These are phyloP conservation scores for Tyto alba DNA, from an alignment of 2,113 vertebrate species.

Conservation along the genomic window DNA sequence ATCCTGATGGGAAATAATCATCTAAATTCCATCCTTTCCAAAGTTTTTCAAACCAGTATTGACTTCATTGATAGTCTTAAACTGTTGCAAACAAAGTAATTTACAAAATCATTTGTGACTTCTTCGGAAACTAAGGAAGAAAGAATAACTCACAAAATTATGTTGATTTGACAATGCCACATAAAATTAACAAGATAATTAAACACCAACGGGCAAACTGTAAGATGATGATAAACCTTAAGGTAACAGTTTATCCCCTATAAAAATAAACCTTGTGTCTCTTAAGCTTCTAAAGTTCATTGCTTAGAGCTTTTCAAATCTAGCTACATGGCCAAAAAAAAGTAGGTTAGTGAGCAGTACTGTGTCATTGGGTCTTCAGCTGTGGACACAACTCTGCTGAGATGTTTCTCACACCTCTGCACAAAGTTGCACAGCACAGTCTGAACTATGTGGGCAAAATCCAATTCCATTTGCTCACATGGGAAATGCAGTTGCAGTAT, in stretches of 20 bases:
- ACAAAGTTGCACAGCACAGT: neutral
- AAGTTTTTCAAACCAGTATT: neutral
- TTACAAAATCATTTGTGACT: neutral
- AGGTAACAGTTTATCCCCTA: neutral
- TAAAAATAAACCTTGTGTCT: neutral
- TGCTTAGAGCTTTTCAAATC: neutral
- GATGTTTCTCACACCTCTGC: neutral
- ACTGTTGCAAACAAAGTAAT: neutral
- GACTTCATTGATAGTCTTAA: neutral
- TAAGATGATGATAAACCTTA: neutral
- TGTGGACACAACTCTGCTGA: neutral
- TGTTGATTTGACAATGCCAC: neutral
- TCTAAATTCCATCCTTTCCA: neutral
- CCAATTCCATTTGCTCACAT: neutral
- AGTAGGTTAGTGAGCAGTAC: neutral
- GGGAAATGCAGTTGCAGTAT: neutral
- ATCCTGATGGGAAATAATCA: neutral
- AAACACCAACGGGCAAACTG: neutral
- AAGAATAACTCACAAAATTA: neutral
- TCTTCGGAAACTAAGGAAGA: neutral
- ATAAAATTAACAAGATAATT: neutral
- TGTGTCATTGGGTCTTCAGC: neutral
- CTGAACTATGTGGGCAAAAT: neutral
- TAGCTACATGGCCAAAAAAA: neutral
- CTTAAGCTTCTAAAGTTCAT: neutral